Evolutionary conservation across 2,113 vertebrate genomes (phyloP), one percentile per base, ranked within the genome.

Genomic region (Aleadryas rufinucha): DNA sequence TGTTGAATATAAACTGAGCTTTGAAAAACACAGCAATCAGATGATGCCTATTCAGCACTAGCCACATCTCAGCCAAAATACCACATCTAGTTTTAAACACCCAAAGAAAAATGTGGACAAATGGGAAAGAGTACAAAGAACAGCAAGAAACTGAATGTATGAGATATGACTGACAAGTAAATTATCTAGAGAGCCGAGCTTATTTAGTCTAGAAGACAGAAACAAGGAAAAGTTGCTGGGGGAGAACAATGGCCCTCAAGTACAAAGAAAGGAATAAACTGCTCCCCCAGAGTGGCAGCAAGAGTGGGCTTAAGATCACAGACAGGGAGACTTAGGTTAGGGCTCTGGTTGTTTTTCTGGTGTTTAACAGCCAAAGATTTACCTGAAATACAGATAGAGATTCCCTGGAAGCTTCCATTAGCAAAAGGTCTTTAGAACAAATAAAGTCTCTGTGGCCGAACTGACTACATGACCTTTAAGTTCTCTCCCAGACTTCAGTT

Each of bases 141-240:
- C 13, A 74, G 42, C 71, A 90, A 84, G 61, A 90, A 94, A 74
- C 45, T 66, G 68, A 70, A 61, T 57, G 66, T 61, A 85, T n/a
- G 30, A 83, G 66, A 80, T 80, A 83, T 16, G 64, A 90, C 68
- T 92, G 91, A 92, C 91, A 95, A 74, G 71, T 22, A 84, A 81
- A 89, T 89, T 90, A 93, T 75, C 89, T 90, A n/a, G 60, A 82
- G 30, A 87, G 22, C 21, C 89, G 35, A 90, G 39, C 30, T 92
- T 95, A 78, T 87, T 95, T 83, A 93, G 64, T 89, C 64, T 92
- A 90, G 47, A 66, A 59, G 42, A 66, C 59, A 81, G 76, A 92
- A 77, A 45, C 47, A 68, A 78, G 45, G 59, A 83, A 41, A 79
- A 75, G 41, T 42, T 3, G 2, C 0, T 0, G 3, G 22, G 33